Evolutionary conservation across 64 coral and sea anemone species (phyloP).

Genomic region (Montipora efflorescens): DNA sequence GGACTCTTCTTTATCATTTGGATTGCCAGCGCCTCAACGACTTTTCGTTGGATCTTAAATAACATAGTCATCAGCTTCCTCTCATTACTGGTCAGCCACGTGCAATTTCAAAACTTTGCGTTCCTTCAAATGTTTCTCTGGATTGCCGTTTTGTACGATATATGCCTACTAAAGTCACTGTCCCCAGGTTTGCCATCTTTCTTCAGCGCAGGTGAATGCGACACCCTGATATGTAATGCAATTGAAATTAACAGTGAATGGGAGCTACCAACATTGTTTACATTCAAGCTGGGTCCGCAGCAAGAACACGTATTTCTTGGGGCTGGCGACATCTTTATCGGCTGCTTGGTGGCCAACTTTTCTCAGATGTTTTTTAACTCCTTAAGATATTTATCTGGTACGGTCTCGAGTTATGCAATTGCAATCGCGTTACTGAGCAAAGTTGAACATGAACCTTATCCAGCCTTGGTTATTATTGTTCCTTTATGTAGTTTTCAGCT

Average conservation of each 20-base stretch:
- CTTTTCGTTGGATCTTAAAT: constrained; percentile 61
- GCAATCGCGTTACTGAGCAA: constrained; percentile 41
- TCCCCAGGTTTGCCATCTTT: constrained; percentile 3
- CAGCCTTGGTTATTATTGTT: constrained; percentile 44
- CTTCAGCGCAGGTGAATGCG: constrained; percentile 14
- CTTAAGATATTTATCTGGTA: constrained; percentile 32
- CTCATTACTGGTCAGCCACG: constrained; percentile 23
- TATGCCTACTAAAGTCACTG: neutral
- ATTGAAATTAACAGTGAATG: constrained; percentile 32
- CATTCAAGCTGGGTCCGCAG: constrained; percentile 33
- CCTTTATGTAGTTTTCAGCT: constrained; percentile 37
- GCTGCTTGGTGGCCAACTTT: constrained; percentile 61
- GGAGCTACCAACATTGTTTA: constrained; percentile 56
- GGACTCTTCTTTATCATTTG: constrained; percentile 13
- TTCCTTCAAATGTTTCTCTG: constrained; percentile 61
- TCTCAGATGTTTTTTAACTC: constrained; percentile 63
- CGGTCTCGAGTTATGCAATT: constrained; percentile 36
- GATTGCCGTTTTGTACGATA: constrained; percentile 50
- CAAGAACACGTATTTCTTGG: constrained; percentile 52
- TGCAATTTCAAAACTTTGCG: constrained; percentile 51
- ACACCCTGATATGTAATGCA: constrained; percentile 20
- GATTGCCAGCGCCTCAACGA: constrained; percentile 17
- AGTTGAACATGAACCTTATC: constrained; percentile 15
- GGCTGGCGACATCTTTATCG: constrained; percentile 62
- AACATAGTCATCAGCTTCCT: constrained; percentile 36